phyloP scores from a whole-genome alignment of 2,888 invertebrate genomes.

The Pristionchus fissidentatus region DNA sequence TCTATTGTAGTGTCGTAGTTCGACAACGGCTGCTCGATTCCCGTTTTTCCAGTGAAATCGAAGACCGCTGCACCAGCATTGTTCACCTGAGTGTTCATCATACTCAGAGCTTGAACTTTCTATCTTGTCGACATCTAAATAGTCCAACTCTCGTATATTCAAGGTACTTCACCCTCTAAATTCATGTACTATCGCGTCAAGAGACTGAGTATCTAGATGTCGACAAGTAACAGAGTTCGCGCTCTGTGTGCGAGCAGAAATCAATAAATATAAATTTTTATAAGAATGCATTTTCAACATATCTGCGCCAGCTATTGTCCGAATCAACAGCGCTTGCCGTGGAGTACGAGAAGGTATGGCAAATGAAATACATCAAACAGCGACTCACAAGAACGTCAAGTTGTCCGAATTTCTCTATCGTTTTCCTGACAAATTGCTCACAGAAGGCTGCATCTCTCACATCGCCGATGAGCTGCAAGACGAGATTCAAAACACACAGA shows the following conservation, averaged over 20 bases:
- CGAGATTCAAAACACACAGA: no score
- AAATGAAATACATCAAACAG: background rate
- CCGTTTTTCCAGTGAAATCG: background rate
- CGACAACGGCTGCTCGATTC: background rate
- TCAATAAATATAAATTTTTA: background rate
- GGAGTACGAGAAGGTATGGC: background rate
- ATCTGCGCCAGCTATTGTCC: no score
- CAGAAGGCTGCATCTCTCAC: background rate
- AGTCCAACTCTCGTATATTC: no score
- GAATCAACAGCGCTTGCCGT: no score
- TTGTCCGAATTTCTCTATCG: constrained; percentile 18
- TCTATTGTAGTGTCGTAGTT: constrained; percentile 17
- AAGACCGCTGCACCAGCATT: constrained; percentile 20
- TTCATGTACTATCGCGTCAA: no score
- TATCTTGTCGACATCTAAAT: no score
- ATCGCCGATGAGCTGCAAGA: background rate
- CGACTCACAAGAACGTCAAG: constrained; percentile 8
- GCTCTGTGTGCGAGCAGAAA: no score
- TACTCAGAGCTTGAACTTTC: no score
- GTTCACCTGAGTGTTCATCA: background rate
- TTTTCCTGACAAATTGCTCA: background rate
- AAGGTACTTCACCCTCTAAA: no score
- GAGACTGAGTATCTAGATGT: no score
- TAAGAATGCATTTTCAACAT: no score
- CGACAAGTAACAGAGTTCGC: no score